A percentile compares a stretch with the other conserved stretches of the same genome.
These are phyloP conservation scores for Dryomyza anilis DNA, from an alignment of 2,888 invertebrate genomes.

Conservation along the genomic window DNA sequence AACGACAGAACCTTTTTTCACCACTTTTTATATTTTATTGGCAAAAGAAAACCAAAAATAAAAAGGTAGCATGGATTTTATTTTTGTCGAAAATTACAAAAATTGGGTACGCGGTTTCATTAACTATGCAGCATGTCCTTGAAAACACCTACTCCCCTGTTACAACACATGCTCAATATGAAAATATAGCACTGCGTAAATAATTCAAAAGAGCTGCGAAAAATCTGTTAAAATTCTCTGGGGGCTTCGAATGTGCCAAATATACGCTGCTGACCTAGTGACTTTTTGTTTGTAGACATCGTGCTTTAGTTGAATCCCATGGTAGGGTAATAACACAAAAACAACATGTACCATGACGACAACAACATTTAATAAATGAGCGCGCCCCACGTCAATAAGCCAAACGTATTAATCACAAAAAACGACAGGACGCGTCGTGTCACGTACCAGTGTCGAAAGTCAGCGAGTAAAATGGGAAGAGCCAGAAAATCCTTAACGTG, in stretches of 20 bases:
- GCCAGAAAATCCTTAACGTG: too few relatives aligned
- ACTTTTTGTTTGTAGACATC: background rate
- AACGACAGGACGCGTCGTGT: background rate
- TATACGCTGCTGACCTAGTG: background rate
- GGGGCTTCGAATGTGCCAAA: background rate
- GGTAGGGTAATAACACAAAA: slow-evolving; percentile 18
- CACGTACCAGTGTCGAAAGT: too few relatives aligned
- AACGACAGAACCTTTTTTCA: too few relatives aligned
- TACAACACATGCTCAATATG: background rate
- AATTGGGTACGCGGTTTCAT: slow-evolving; percentile 7
- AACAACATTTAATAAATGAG: background rate
- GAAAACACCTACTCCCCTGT: background rate
- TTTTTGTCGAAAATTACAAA: too few relatives aligned
- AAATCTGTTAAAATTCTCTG: background rate
- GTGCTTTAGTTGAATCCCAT: slow-evolving; percentile 26
- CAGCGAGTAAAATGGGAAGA: too few relatives aligned
- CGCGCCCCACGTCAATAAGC: slow-evolving; percentile 2
- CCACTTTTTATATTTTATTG: too few relatives aligned
- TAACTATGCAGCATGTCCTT: slow-evolving; percentile 11
- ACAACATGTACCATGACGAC: slow-evolving; percentile 4
- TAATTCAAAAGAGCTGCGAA: background rate
- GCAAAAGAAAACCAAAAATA: too few relatives aligned
- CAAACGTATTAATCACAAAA: background rate
- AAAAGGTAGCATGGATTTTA: too few relatives aligned
- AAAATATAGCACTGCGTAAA: background rate